These are phyloP conservation scores for Erynnis tages DNA, from an alignment of 2,888 invertebrate genomes.

Conservation along the genomic window DNA sequence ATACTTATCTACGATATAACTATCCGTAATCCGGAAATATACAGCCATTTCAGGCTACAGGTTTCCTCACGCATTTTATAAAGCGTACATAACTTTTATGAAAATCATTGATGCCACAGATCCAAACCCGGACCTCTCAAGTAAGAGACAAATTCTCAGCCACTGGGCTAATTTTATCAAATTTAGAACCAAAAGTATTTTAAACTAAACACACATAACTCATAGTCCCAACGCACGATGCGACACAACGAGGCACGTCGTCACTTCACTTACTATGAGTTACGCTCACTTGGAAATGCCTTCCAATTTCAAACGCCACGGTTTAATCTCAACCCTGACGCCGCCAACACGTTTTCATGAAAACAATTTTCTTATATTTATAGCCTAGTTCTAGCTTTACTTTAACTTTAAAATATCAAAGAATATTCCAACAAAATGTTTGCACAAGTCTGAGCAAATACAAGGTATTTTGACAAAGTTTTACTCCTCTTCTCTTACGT, in stretches of 20 bases:
- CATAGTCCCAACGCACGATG: background rate
- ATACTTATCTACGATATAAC: no score
- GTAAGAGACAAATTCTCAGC: no score
- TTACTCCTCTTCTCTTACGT: background rate
- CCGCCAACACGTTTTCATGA: conserved; percentile 14
- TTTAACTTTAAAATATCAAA: background rate
- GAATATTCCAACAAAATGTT: background rate
- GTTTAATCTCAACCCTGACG: conserved; percentile 14
- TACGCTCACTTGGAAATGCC: conserved; percentile 19
- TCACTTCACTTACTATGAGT: conserved; percentile 7
- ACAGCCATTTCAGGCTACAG: no score
- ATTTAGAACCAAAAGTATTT: background rate
- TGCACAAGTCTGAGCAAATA: background rate
- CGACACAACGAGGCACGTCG: background rate
- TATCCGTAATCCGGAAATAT: no score
- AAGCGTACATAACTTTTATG: no score
- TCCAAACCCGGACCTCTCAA: no score
- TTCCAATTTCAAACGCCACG: conserved; percentile 20
- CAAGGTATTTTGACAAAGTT: background rate
- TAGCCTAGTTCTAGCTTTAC: conserved; percentile 5
- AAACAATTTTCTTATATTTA: conserved; percentile 21
- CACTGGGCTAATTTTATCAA: no score
- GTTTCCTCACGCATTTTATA: no score
- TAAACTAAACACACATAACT: background rate
- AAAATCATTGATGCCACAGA: no score